These are phyloP conservation scores for Auanema freiburgensis DNA, from an alignment of 2,888 invertebrate species.

Conservation along the genomic window DNA sequence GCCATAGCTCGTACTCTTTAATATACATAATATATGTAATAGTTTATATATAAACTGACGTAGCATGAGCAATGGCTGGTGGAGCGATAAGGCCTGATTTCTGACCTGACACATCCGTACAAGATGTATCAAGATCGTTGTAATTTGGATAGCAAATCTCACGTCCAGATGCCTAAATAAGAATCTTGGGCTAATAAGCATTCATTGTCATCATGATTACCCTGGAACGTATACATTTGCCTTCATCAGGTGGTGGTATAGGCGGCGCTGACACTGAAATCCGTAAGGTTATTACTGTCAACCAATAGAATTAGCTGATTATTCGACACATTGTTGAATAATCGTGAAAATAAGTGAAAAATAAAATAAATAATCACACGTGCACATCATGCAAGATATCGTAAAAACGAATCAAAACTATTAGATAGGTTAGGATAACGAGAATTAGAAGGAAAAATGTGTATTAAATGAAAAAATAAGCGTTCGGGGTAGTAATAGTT, in stretches of 20 bases:
- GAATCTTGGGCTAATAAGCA: too few relatives aligned
- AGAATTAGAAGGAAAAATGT: too few relatives aligned
- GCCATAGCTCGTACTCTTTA: constrained; percentile 64
- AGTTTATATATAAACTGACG: constrained; percentile 36
- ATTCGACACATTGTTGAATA: not conserved
- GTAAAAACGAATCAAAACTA: not conserved
- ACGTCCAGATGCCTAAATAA: constrained; percentile 36
- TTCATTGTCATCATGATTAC: constrained; percentile 20
- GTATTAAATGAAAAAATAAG: too few relatives aligned
- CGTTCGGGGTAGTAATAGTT: too few relatives aligned
- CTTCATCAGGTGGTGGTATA: constrained; percentile 61
- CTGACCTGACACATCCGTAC: constrained; percentile 55
- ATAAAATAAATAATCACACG: not conserved
- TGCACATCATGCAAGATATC: not conserved
- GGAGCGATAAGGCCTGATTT: constrained; percentile 53
- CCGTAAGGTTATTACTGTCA: not conserved
- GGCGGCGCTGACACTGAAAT: constrained; percentile 62
- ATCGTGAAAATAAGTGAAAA: not conserved
- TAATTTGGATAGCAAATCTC: constrained; percentile 62
- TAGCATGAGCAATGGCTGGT: constrained; percentile 60
- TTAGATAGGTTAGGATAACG: too few relatives aligned
- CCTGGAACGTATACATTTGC: constrained; percentile 55
- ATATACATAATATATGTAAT: not conserved
- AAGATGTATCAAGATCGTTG: constrained; percentile 59
- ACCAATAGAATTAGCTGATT: not conserved